Evolutionary conservation across 2,888 invertebrate genomes (phyloP).

Genomic region (Scaeva pyrastri): DNA sequence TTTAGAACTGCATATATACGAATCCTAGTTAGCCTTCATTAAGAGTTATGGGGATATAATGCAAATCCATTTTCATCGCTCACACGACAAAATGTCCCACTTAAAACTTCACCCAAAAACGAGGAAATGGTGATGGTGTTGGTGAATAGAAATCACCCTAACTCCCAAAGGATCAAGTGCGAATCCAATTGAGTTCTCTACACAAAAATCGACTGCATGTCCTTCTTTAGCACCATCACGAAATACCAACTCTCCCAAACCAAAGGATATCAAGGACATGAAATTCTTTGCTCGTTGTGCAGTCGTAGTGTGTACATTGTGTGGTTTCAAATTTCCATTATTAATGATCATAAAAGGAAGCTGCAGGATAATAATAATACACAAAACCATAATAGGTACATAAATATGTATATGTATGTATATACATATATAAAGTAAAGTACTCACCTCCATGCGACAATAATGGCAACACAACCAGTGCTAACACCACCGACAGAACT

Average conservation of each 20-base stretch:
- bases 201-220: constrained; percentile 63
- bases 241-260: constrained; percentile 10
- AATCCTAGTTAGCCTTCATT: constrained; percentile 2
- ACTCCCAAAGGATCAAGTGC: constrained; percentile 59
- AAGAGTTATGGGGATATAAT: constrained; percentile 3
- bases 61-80: constrained; percentile 32
- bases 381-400: constrained; percentile 21
- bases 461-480: constrained; percentile 78
- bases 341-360: constrained; percentile 73
- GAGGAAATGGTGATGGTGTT: not conserved
- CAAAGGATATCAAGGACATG: constrained; percentile 21
- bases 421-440: no score
- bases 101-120: constrained; percentile 48
- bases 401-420: no score
- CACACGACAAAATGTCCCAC: constrained; percentile 60
- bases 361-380: constrained; percentile 65
- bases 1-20: not conserved
- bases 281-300: not conserved
- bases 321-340: constrained; percentile 75
- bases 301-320: constrained; percentile 32
- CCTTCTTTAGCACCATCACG: constrained; percentile 45
- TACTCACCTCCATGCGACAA: constrained; percentile 83
- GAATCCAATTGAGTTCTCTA: constrained; percentile 61
- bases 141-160: constrained; percentile 25
- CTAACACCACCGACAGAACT: constrained; percentile 80